Conservation (phyloP, 2,888 invertebrate genomes). For the Aspidiotus destructor region DNA sequence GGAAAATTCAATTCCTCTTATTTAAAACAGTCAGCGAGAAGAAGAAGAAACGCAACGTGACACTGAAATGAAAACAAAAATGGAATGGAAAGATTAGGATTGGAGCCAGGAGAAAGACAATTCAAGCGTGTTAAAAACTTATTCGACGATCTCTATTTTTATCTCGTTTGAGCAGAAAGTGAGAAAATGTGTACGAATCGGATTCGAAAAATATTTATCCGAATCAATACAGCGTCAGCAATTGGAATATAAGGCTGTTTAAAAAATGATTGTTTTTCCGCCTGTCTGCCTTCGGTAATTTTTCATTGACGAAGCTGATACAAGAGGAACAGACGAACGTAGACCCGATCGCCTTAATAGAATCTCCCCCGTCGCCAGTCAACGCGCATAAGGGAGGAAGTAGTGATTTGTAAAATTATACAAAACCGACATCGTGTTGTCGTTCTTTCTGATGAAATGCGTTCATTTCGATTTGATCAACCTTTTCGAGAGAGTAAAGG, state of each 20-base stretch:
- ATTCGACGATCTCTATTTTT: background rate
- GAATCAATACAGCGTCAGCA: background rate
- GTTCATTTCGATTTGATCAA: too few relatives aligned
- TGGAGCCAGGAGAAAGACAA: background rate
- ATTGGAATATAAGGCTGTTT: background rate
- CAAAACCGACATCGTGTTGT: too few relatives aligned
- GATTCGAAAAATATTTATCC: background rate
- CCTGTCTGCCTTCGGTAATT: constrained; percentile 17
- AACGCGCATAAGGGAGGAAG: too few relatives aligned
- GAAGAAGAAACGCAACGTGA: constrained; percentile 1
- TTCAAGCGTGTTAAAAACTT: background rate
- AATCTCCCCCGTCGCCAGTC: too few relatives aligned
- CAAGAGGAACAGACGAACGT: too few relatives aligned
- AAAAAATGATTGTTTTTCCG: constrained; percentile 22
- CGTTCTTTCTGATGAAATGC: too few relatives aligned
- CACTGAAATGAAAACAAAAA: background rate
- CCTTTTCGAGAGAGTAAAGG: too few relatives aligned
- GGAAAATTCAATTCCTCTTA: constrained; percentile 24
- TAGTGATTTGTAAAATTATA: too few relatives aligned
- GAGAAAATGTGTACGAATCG: background rate
- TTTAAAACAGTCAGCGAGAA: background rate
- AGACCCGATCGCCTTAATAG: too few relatives aligned
- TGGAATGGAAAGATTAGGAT: background rate
- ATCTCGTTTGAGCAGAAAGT: background rate
- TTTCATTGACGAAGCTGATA: constrained; percentile 7